These are phyloP conservation scores for Hypanus sabinus DNA, from an alignment of 2,113 vertebrate species.

Conservation along the genomic window DNA sequence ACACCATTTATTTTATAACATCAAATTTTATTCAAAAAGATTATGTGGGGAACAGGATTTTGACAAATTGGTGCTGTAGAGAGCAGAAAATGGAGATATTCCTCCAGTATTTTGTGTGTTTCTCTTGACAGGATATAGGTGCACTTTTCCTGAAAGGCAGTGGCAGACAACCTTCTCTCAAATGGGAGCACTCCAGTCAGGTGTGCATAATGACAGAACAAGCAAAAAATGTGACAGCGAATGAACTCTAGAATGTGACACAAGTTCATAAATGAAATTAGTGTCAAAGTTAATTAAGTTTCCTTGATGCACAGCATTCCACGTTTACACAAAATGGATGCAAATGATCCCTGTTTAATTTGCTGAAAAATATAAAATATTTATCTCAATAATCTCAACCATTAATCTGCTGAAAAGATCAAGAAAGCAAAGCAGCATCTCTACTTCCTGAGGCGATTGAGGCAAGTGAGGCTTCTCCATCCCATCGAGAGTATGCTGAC, in stretches of 20 bases:
- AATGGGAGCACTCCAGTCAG: neutral
- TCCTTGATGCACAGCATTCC: neutral
- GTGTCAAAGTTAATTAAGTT: neutral
- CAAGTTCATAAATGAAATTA: neutral
- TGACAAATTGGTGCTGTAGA: neutral
- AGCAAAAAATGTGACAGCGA: neutral
- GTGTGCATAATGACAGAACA: slow-evolving; percentile 17
- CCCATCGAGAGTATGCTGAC: too few species aligned
- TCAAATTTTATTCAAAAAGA: neutral
- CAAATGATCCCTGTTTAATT: neutral
- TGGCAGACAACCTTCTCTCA: neutral
- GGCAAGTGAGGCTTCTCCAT: too few species aligned
- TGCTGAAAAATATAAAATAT: neutral
- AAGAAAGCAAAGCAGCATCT: too few species aligned
- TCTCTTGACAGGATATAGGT: too few species aligned
- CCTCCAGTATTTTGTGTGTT: too few species aligned
- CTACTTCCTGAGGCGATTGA: too few species aligned
- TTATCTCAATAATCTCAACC: neutral
- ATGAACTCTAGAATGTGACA: neutral
- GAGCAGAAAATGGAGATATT: neutral
- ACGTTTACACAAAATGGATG: neutral
- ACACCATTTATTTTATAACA: neutral
- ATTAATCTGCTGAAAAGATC: too few species aligned
- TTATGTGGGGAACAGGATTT: neutral
- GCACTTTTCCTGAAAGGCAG: neutral